These are phyloP conservation scores for Lophura nycthemera DNA, from an alignment of 2,113 vertebrate species.

Conservation along the genomic window DNA sequence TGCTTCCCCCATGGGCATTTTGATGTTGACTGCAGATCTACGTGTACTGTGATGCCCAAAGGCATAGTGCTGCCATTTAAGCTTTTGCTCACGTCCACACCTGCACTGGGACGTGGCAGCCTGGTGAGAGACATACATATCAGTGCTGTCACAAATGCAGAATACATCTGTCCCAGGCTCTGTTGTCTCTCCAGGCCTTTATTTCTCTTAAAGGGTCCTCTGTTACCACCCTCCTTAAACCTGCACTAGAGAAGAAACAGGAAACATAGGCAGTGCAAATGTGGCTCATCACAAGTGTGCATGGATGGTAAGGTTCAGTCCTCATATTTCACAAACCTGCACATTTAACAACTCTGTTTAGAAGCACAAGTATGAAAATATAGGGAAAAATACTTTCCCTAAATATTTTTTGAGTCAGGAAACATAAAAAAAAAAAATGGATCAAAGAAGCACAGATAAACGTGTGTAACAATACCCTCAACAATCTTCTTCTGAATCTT, in stretches of 20 bases:
- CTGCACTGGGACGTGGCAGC: neutral
- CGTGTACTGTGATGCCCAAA: neutral
- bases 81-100: neutral
- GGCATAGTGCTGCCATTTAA: neutral
- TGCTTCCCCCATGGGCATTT: rapidly evolving
- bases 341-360: neutral
- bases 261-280: neutral
- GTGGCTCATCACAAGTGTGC: neutral
- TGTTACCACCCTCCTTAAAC: neutral
- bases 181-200: neutral
- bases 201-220: neutral
- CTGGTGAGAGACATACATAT: rapidly evolving
- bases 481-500: slow-evolving; percentile 24
- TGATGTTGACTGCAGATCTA: rapidly evolving
- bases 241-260: neutral
- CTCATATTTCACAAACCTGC: neutral
- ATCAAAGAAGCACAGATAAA: slow-evolving; percentile 56
- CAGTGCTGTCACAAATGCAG: neutral
- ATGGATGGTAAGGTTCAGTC: neutral
- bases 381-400: neutral
- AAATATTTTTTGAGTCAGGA: neutral
- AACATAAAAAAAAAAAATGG: slow-evolving; percentile 46
- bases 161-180: neutral
- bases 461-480: slow-evolving; percentile 9
- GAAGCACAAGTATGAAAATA: slow-evolving; percentile 9